These are phyloP conservation scores for Lepidocolaptes lacrymiger DNA, from an alignment of 2,797 vertebrate genomes.

Conservation along the genomic window DNA sequence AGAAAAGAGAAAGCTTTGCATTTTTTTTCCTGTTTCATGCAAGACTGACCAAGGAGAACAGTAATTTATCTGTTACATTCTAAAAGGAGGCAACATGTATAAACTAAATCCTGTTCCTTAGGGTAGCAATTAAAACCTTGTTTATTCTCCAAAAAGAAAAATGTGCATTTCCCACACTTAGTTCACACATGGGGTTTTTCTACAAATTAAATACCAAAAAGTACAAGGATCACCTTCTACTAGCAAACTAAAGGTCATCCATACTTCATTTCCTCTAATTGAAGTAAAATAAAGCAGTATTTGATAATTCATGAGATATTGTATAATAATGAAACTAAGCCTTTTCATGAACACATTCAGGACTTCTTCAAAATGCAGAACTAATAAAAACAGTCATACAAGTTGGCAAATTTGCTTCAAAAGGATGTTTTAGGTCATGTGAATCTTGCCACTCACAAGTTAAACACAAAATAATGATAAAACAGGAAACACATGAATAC, in stretches of 20 bases:
- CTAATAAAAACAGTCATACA: neutral
- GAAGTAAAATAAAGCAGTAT: neutral
- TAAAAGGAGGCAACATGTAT: neutral
- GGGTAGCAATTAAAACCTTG: neutral
- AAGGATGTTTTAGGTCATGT: constrained; percentile 44
- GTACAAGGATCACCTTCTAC: neutral
- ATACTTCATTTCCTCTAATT: neutral
- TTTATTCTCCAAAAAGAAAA: neutral
- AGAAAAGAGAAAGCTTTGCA: neutral
- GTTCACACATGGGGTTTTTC: neutral
- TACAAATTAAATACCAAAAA: neutral
- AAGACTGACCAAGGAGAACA: neutral
- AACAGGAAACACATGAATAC: constrained; percentile 55
- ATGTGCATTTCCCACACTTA: neutral
- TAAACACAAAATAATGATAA: constrained; percentile 13
- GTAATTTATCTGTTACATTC: neutral
- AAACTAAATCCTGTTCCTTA: neutral
- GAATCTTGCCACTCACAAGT: constrained; percentile 31
- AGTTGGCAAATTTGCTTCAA: constrained; percentile 27
- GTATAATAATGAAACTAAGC: neutral
- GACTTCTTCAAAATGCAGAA: constrained; percentile 23
- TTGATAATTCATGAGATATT: neutral
- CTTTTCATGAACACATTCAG: neutral
- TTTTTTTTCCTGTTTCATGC: neutral
- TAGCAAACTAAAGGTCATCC: neutral